Percentiles rank a stretch among this genome's conserved stretches.
phyloP scores from a whole-genome alignment of 2,113 vertebrate genomes.

The Phocoena phocoena region DNA sequence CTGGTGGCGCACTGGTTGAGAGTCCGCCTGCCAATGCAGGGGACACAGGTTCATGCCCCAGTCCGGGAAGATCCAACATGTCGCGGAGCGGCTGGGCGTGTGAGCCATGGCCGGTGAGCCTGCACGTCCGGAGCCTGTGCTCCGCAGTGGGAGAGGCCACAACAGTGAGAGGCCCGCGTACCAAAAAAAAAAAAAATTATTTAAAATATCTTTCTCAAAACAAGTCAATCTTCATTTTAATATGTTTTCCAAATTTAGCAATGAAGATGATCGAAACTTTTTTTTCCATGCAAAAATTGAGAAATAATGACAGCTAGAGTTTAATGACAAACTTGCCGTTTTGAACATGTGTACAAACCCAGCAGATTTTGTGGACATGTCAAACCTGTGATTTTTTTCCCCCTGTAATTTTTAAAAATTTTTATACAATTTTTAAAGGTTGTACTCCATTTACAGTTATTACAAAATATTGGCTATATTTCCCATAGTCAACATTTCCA shows the following conservation, averaged over 20 bases:
- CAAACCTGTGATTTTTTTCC: background rate
- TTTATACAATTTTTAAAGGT: background rate
- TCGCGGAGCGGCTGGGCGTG: no score
- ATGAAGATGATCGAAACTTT: background rate
- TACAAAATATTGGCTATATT: background rate
- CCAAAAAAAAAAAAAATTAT: background rate
- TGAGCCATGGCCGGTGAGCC: no score
- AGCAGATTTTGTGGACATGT: background rate
- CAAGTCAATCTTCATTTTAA: slow-evolving; percentile 35
- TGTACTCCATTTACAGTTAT: background rate
- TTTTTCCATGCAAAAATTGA: background rate
- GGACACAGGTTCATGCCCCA: no score
- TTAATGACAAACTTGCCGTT: slow-evolving; percentile 43
- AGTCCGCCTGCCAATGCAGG: no score
- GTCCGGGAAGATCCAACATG: no score
- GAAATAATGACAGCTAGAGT: slow-evolving; percentile 28
- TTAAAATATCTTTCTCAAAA: background rate
- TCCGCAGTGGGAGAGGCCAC: no score
- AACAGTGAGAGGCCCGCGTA: no score
- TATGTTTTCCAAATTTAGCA: slow-evolving; percentile 54
- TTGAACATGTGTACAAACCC: background rate
- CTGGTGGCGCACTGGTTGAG: no score
- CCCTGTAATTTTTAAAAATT: background rate
- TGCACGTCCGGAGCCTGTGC: no score
- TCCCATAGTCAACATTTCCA: background rate